These are phyloP conservation scores for roundworm (Caenorhabditis elegans) DNA, from an alignment of 1,140 invertebrate genomes.

Conservation along the genomic window WBcel235 BX284605.5:13373001-13373500, in stretches of 20 bases:
- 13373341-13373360: constrained; percentile 24
- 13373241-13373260: background rate
- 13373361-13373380: background rate
- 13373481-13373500: constrained; percentile 9
- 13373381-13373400: background rate
- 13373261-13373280: constrained; percentile 23
- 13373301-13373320: background rate
- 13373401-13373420: background rate
- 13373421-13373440: background rate
- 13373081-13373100: constrained; percentile 20
- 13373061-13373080: background rate
- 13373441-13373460: constrained; percentile 30
- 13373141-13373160: too few relatives aligned
- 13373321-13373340: constrained; percentile 18
- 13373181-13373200: too few relatives aligned
- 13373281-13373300: constrained; percentile 31
- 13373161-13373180: too few relatives aligned
- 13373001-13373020: constrained; percentile 4
- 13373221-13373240: background rate
- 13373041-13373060: background rate
- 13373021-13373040: constrained; percentile 24
- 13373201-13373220: too few relatives aligned
- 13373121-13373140: too few relatives aligned
- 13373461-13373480: constrained; percentile 19
- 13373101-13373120: background rate